Evolutionary conservation across 1,140 invertebrate species (phyloP), one percentile per base, ranked within the genome.

Genomic region (Antheraea mylitta): DNA sequence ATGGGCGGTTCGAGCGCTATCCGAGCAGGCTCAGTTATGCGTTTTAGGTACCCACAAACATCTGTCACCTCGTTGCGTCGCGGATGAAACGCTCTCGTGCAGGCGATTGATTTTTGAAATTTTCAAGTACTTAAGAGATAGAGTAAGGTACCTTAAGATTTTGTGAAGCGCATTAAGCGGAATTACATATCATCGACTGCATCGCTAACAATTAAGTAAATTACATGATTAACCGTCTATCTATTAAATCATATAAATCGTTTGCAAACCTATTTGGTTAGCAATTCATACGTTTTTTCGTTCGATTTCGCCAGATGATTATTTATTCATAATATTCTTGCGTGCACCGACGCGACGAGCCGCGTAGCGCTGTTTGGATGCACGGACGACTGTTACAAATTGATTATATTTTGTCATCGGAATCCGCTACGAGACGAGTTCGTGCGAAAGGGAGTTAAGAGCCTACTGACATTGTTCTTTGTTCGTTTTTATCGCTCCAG

Each of bases 401-500:
- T 81, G 70, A 83, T 78, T 76, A 77, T 80, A 83, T 81, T 82
- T 83, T 85, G 82, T 82, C 78, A 83, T 79, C 71, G 48, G 76
- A 82, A 77, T 71, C 77, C 70, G 75, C 65, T 37, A 60, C 72
- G 70, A 68, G 68, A 22, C 68, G 77, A 78, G 73, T 86, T 83
- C 80, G 72, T 83, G 80, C 80, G 83, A 87, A 86, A 85, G 84
- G 85, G 81, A 87, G 71, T 88, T 81, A 73, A 87, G 81, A 76
- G 75, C 71, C 77, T 69, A 79, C 80, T 82, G 81, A 85, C 82
- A 89, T 89, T 88, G 82, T 89, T 89, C 87, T 90, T 90, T 91
- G 87, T 90, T 87, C 85, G 81, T 85, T 85, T 87, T 90, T 90
- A 89, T 90, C 85, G 83, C 83, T 87, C 74, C 82, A 88, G 77